These are phyloP conservation scores for Drosophila engyochracea DNA, from an alignment of 2,888 invertebrate genomes.

Conservation along the genomic window DNA sequence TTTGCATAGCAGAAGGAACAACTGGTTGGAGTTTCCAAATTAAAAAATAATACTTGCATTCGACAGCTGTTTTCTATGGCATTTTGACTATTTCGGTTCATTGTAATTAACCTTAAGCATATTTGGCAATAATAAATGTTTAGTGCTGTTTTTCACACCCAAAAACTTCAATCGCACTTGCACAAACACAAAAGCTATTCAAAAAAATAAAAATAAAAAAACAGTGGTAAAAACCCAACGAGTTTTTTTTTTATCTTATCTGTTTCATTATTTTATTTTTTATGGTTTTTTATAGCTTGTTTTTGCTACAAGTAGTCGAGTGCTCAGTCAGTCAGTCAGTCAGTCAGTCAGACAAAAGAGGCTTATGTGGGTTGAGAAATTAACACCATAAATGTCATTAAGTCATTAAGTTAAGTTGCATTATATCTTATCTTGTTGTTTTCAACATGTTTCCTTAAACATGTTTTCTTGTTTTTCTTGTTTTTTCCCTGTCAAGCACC, in stretches of 20 bases:
- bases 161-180: slow-evolving; percentile 36
- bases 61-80: slow-evolving; percentile 34
- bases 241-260: slow-evolving; percentile 54
- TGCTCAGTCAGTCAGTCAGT: slow-evolving; percentile 21
- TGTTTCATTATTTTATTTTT: slow-evolving; percentile 20
- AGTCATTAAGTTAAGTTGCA: slow-evolving; percentile 68
- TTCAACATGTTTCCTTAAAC: slow-evolving; percentile 43
- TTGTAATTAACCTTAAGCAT: slow-evolving; percentile 11
- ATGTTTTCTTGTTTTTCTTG: slow-evolving; percentile 38
- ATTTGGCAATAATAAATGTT: slow-evolving; percentile 37
- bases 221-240: slow-evolving; percentile 38
- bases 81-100: slow-evolving; percentile 9
- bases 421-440: slow-evolving; percentile 58
- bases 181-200: slow-evolving; percentile 33
- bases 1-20: slow-evolving; percentile 10
- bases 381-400: slow-evolving; percentile 69
- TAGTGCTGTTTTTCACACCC: slow-evolving; percentile 32
- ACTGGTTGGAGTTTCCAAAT: slow-evolving; percentile 36
- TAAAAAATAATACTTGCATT: slow-evolving; percentile 13
- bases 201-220: background rate
- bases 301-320: slow-evolving; percentile 20
- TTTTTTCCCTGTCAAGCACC: slow-evolving; percentile 38
- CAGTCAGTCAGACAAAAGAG: slow-evolving; percentile 28
- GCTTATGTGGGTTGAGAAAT: slow-evolving; percentile 46
- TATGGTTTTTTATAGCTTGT: slow-evolving; percentile 30